Conservation (phyloP, 1,140 invertebrate species). For the Pseudomyrmex gracilis region DNA sequence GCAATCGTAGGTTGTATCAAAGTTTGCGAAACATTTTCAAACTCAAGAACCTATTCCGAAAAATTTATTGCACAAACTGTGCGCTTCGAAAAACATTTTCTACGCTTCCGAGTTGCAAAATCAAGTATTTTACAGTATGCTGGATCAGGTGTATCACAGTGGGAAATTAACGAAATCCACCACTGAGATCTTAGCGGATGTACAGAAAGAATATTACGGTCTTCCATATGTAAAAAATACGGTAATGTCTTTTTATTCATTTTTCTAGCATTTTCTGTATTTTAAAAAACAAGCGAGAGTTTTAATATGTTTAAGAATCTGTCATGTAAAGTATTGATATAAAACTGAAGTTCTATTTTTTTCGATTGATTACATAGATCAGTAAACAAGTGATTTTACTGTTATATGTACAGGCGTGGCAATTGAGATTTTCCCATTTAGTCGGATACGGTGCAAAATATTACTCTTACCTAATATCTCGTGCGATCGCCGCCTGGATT, state of each 20-base stretch:
- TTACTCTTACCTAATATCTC: constrained; percentile 98
- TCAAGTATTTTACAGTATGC: constrained; percentile 89
- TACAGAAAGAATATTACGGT: constrained; percentile 94
- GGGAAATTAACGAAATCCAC: constrained; percentile 87
- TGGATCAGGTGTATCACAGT: constrained; percentile 96
- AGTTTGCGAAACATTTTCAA: constrained; percentile 96
- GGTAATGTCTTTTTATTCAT: constrained; percentile 84
- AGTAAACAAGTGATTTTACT: not conserved
- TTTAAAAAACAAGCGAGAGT: not conserved
- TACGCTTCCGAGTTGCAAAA: constrained; percentile 95
- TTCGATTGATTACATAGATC: too few relatives aligned
- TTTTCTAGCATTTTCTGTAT: too few relatives aligned
- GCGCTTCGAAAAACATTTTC: constrained; percentile 94
- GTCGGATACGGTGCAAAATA: constrained; percentile 99
- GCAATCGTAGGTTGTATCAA: constrained; percentile 89
- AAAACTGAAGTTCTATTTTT: not conserved
- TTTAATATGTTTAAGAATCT: not conserved
- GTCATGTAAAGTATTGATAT: not conserved
- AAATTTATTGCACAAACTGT: constrained; percentile 91
- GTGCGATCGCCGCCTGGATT: constrained; percentile 96
- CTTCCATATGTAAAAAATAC: constrained; percentile 95
- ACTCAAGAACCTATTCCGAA: constrained; percentile 94
- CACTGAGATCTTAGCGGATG: constrained; percentile 92
- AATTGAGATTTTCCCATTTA: constrained; percentile 97
- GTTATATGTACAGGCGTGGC: constrained; percentile 91